phyloP scores from a whole-genome alignment of 2,888 invertebrate genomes.

The Papilio protenor region DNA sequence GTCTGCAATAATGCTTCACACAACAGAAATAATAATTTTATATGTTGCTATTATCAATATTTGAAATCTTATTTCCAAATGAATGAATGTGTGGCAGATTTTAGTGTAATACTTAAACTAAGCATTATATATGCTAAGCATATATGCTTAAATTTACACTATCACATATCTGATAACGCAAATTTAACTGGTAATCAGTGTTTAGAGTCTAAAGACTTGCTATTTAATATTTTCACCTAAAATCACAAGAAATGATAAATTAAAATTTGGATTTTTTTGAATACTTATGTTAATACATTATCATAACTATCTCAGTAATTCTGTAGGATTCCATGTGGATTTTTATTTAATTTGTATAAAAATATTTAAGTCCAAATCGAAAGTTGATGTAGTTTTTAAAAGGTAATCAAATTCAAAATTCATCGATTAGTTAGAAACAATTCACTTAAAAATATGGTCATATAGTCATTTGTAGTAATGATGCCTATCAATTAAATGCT shows the following conservation, averaged over 20 bases:
- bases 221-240: conserved; percentile 45
- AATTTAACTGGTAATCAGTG: conserved; percentile 39
- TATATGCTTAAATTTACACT: conserved; percentile 12
- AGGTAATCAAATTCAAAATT: conserved; percentile 9
- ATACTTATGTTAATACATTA: neutral
- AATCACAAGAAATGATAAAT: conserved; percentile 42
- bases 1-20: neutral
- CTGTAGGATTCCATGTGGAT: neutral
- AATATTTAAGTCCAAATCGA: neutral
- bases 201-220: conserved; percentile 46
- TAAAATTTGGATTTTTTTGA: neutral
- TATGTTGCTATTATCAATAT: neutral
- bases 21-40: neutral
- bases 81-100: conserved; percentile 27
- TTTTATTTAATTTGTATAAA: neutral
- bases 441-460: conserved; percentile 18
- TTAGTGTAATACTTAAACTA: conserved; percentile 9
- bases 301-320: neutral
- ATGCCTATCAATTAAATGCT: conserved; percentile 34
- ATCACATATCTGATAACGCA: conserved; percentile 19
- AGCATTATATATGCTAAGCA: conserved; percentile 20
- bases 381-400: neutral
- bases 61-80: neutral
- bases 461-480: neutral
- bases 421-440: conserved; percentile 10